Percentiles rank a stretch among this genome's conserved stretches.
Evolutionary conservation across 2,797 vertebrate species (phyloP).

Genomic region (Lerista edwardsae): DNA sequence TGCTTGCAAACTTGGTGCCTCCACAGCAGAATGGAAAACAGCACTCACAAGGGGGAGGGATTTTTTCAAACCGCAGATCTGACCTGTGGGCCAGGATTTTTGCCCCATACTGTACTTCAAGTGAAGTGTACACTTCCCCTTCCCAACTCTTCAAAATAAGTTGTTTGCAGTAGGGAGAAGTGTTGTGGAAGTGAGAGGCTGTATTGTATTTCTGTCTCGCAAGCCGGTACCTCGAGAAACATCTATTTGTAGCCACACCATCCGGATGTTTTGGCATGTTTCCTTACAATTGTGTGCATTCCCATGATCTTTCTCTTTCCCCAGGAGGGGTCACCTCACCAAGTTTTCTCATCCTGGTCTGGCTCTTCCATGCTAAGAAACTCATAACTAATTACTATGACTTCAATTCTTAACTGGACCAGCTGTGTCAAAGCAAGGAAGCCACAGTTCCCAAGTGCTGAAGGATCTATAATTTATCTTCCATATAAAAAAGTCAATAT

Average conservation of each 20-base stretch:
- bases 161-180: conserved; percentile 40
- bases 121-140: no score
- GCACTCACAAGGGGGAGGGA: no score
- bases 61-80: no score
- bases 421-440: conserved; percentile 67
- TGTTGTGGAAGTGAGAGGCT: conserved; percentile 46
- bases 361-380: conserved; percentile 43
- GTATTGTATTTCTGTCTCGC: conserved; percentile 42
- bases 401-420: conserved; percentile 71
- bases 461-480: conserved; percentile 78
- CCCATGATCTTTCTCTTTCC: conserved; percentile 32
- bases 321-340: conserved; percentile 52
- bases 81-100: no score
- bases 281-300: conserved; percentile 31
- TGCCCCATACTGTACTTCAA: no score
- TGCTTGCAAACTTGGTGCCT: no score
- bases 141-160: conserved; percentile 49
- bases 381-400: conserved; percentile 70
- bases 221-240: conserved; percentile 45
- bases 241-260: conserved; percentile 54
- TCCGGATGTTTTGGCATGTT: conserved; percentile 10
- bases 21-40: no score
- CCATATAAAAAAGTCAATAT: conserved; percentile 80
- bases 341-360: conserved; percentile 55
- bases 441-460: conserved; percentile 60